Percentiles rank a stretch among this genome's conserved stretches.
Evolutionary conservation across 2,888 invertebrate genomes (phyloP).

Genomic region (Lysandra coridon): DNA sequence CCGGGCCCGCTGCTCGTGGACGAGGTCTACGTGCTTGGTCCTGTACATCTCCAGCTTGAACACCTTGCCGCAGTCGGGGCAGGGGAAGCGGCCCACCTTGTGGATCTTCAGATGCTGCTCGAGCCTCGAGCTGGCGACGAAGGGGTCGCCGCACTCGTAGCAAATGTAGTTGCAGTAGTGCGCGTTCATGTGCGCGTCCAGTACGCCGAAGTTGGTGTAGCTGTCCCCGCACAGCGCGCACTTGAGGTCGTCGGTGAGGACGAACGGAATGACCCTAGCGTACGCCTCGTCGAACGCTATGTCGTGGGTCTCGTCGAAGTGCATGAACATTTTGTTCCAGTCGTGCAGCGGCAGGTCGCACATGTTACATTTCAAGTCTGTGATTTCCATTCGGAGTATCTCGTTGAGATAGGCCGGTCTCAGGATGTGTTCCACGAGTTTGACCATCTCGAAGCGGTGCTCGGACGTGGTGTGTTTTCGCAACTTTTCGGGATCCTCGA

Average conservation of each 20-base stretch:
- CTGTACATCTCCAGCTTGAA: constrained; percentile 59
- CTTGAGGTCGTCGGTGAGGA: constrained; percentile 43
- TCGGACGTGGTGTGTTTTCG: constrained; percentile 49
- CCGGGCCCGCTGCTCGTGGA: constrained; percentile 47
- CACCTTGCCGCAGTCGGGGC: constrained; percentile 66
- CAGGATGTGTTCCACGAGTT: constrained; percentile 51
- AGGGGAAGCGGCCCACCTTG: constrained; percentile 60
- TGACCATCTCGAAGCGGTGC: constrained; percentile 47
- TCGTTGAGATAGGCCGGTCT: constrained; percentile 58
- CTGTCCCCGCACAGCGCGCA: constrained; percentile 55
- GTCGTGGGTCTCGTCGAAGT: constrained; percentile 50
- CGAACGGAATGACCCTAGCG: constrained; percentile 55
- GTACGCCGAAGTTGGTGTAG: constrained; percentile 48
- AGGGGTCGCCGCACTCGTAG: constrained; percentile 59
- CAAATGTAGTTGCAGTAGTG: constrained; percentile 65
- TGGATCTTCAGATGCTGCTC: constrained; percentile 67
- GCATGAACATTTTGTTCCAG: constrained; percentile 60
- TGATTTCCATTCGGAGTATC: constrained; percentile 57
- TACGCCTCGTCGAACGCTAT: constrained; percentile 51
- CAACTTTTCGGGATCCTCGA: constrained; percentile 51
- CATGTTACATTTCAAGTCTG: constrained; percentile 50
- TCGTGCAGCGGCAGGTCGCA: constrained; percentile 46
- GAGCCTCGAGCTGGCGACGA: constrained; percentile 47
- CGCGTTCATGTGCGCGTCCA: constrained; percentile 64
- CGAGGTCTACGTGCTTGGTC: constrained; percentile 51